These are phyloP conservation scores for Sebastes hubbsi DNA, from an alignment of 2,797 vertebrate species.

Conservation along the genomic window DNA sequence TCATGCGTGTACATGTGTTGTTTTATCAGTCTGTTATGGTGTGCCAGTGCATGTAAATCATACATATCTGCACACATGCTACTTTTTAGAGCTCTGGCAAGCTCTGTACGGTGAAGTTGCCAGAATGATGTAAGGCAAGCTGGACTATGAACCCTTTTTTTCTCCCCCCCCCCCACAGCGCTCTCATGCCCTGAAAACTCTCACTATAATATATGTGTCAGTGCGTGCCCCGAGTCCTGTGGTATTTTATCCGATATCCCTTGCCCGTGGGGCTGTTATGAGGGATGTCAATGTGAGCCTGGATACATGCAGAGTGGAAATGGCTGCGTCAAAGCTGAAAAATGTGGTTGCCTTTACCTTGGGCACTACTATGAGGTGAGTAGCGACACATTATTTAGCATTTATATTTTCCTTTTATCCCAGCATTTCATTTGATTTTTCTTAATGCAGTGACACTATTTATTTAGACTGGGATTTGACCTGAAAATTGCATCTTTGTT, in stretches of 20 bases:
- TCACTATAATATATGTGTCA: conserved; percentile 72
- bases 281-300: conserved; percentile 79
- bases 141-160: conserved; percentile 12
- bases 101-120: neutral
- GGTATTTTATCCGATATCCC: conserved; percentile 40
- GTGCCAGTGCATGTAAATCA: conserved; percentile 21
- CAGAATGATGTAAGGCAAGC: conserved; percentile 18
- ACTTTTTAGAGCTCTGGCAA: conserved; percentile 11
- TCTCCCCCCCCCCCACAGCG: neutral
- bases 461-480: neutral
- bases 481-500: neutral
- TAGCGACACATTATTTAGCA: neutral
- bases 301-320: conserved; percentile 71
- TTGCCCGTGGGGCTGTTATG: conserved; percentile 65
- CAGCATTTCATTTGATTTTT: neutral
- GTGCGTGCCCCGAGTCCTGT: conserved; percentile 71
- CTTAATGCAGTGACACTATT: neutral
- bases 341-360: conserved; percentile 48
- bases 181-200: conserved; percentile 74
- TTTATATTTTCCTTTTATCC: neutral
- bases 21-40: conserved; percentile 24
- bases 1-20: neutral
- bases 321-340: conserved; percentile 65
- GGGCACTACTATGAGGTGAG: conserved; percentile 38
- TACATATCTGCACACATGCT: conserved; percentile 5